Percentiles rank a stretch among this genome's conserved stretches.
Evolutionary conservation across 2,888 invertebrate genomes (phyloP).

Genomic region (Unio pictorum): DNA sequence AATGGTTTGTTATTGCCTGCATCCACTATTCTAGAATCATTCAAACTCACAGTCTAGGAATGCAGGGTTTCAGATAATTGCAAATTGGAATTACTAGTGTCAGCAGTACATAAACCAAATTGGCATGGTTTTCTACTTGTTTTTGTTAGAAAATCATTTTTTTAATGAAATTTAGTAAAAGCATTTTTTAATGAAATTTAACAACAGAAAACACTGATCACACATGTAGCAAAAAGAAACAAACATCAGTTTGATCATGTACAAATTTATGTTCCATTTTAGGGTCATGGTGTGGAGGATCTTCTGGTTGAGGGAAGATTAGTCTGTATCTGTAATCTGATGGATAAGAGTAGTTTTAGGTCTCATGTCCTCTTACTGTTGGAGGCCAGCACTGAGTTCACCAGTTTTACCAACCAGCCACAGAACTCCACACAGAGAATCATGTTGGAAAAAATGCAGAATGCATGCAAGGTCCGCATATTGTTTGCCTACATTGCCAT

Average conservation of each 20-base stretch:
- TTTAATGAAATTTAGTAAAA: neutral
- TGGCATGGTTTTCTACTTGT: neutral
- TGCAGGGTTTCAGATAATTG: too few species aligned
- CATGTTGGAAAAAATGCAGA: slow-evolving; percentile 29
- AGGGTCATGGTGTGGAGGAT: slow-evolving; percentile 48
- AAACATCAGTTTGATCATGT: neutral
- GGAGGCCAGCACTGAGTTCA: slow-evolving; percentile 42
- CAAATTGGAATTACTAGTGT: too few species aligned
- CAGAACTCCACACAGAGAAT: slow-evolving; percentile 38
- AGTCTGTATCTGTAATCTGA: slow-evolving; percentile 50
- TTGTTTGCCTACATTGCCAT: neutral
- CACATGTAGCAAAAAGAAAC: neutral
- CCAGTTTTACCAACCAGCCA: slow-evolving; percentile 34
- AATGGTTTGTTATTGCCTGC: too few species aligned
- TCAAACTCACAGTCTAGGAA: too few species aligned
- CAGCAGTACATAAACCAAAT: too few species aligned
- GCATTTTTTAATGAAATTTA: neutral
- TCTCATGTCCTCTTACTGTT: slow-evolving; percentile 25
- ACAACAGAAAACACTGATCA: neutral
- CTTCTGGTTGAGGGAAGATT: slow-evolving; percentile 35
- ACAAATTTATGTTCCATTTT: slow-evolving; percentile 15
- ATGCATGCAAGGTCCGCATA: slow-evolving; percentile 21
- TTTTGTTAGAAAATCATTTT: neutral
- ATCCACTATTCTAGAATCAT: too few species aligned
- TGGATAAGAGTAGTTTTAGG: slow-evolving; percentile 30